phyloP scores from a whole-genome alignment of 2,888 invertebrate species.

The Alcis repandata region DNA sequence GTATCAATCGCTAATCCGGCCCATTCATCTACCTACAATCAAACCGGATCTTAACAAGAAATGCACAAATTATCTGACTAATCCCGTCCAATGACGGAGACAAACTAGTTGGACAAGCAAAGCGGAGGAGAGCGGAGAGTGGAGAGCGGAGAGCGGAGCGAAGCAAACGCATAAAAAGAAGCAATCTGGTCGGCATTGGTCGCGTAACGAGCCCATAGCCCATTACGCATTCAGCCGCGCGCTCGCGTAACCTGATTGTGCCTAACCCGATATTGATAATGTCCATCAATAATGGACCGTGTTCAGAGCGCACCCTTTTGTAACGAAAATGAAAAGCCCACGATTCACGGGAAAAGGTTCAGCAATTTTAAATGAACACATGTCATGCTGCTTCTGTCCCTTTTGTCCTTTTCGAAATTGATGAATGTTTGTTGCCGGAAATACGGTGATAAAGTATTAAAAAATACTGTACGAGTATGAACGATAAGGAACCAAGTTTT shows the following conservation, averaged over 20 bases:
- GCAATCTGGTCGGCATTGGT: slow-evolving; percentile 36
- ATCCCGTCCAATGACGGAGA: slow-evolving; percentile 25
- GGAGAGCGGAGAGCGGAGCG: slow-evolving; percentile 12
- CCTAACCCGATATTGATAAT: slow-evolving; percentile 41
- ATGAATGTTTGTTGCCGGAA: not conserved
- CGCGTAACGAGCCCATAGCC: slow-evolving; percentile 32
- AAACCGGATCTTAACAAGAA: slow-evolving; percentile 25
- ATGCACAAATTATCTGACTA: slow-evolving; percentile 23
- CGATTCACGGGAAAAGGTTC: slow-evolving; percentile 17
- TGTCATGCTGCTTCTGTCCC: slow-evolving; percentile 1
- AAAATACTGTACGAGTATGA: not conserved
- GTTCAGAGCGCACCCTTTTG: slow-evolving; percentile 26
- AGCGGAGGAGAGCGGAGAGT: not conserved
- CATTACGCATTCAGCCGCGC: slow-evolving; percentile 34
- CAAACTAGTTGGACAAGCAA: slow-evolving; percentile 15
- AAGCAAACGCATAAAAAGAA: slow-evolving; percentile 35
- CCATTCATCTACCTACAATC: slow-evolving; percentile 13
- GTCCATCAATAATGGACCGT: slow-evolving; percentile 36
- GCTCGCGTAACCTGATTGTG: slow-evolving; percentile 33
- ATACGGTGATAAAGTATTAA: not conserved
- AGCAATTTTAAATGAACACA: slow-evolving; percentile 24
- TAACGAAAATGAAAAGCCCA: slow-evolving; percentile 22
- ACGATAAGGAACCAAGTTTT: not conserved
- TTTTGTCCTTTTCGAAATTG: not conserved
- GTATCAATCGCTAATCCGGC: not conserved